Base-by-base conservation (phyloP, 2,113 vertebrate species). In the Procavia capensis region DNA sequence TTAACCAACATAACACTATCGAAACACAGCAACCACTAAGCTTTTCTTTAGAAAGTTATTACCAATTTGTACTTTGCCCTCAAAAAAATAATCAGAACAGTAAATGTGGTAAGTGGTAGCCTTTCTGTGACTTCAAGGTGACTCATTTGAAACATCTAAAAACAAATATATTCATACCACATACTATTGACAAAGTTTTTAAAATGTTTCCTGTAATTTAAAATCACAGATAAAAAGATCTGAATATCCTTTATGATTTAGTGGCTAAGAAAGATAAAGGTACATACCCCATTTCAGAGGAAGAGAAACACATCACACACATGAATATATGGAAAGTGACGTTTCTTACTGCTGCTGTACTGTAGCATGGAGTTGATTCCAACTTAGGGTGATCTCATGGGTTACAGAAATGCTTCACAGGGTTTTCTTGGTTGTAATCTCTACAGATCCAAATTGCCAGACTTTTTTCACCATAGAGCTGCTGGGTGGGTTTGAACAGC, bases 141-240 rank as follows among this genome's bases (percentile, higher is more conserved):
- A 99, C 98, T 99, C 98, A 99, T 98, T 98, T 97, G 98, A 98
- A 96, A 97, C 96, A 98, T 98, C 98, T 97, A 98, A 96, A 98
- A 98, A 98, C 97, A 98, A 96, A 98, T 98, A 97, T 97, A 98
- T 97, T 98, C 98, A 96, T 97, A 98, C 94, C 97, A 96, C 47
- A 95, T 89, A 96, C 96, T 96, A 95, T 95, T 97, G 98, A 97
- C 98, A 98, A 97, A 94, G 97, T 92, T 95, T 94, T 74, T 97
- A 98, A 97, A 97, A 94, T 78, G 96, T 98, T 99, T 99, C 98
- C 98, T 98, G 98, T 99, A 98, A 98, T 97, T 97, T 98, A 97
- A 98, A 98, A 98, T 97, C 95, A 97, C 96, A 93, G 96, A 98
- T 98, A 98, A 97, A 97, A 97, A 95, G 25, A 24, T 88, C 41